phyloP scores from a whole-genome alignment of 2,113 vertebrate genomes.

The Pteronura brasiliensis region DNA sequence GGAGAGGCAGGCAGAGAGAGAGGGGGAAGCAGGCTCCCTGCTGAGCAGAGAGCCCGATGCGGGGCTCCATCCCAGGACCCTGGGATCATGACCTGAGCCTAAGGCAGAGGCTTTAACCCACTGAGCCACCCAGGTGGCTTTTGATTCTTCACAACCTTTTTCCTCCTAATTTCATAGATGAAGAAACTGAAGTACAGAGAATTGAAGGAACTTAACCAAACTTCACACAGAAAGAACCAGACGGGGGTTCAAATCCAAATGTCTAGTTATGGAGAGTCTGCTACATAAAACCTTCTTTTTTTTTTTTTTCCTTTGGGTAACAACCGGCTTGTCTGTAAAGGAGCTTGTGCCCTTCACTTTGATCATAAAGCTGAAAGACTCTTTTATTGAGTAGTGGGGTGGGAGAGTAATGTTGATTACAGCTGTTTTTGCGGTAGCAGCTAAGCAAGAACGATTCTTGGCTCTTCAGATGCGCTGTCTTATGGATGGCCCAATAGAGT shows the following conservation, averaged over 20 bases:
- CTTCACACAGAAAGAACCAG: neutral
- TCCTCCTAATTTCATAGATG: neutral
- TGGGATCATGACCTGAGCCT: too few species aligned
- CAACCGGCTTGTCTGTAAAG: neutral
- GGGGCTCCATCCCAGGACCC: too few species aligned
- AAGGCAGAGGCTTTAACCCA: too few species aligned
- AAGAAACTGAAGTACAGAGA: neutral
- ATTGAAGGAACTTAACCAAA: neutral
- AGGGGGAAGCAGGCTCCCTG: too few species aligned
- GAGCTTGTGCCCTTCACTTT: neutral
- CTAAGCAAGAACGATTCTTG: neutral
- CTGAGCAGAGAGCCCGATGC: too few species aligned
- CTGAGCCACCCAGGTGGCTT: neutral
- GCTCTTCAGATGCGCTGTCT: neutral
- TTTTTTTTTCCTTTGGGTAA: neutral
- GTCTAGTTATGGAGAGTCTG: neutral
- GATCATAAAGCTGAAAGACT: neutral
- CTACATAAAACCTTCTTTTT: neutral
- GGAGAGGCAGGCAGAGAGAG: too few species aligned
- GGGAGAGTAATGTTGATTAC: neutral
- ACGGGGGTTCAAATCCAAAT: neutral
- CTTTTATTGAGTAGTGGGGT: rapidly evolving
- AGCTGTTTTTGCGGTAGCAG: neutral
- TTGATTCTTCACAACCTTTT: neutral
- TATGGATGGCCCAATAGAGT: neutral